Evolutionary conservation across 2,797 vertebrate species (phyloP), one percentile per base, ranked within the genome.

Genomic region (Alectoris magna): DNA sequence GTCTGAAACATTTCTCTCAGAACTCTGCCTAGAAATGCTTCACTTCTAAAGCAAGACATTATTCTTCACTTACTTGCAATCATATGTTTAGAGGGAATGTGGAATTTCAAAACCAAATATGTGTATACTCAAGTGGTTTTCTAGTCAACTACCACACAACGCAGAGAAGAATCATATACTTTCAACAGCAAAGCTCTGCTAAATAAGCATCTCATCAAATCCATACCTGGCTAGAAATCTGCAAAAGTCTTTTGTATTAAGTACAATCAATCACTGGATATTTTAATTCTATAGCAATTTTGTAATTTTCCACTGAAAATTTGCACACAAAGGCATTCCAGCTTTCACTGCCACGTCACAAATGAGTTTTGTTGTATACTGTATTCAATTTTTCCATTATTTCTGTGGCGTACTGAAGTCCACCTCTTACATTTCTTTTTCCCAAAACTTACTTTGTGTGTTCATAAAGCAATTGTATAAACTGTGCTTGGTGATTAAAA

Each of bases 51-150:
- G 53, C 43, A 59, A 44, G 26, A 59, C 51, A n/a, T 43, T 22
- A 8, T 5, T 27, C 48, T 26, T 24, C 13, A 16, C 18, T 23
- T 31, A 31, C 16, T 34, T 53, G 62, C 53, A 60, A 29, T 6
- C 7, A 13, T 27, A 27, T 23, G 41, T 4, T 43, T 67, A 46
- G 17, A 41, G 49, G 31, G 39, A 95, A 46, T 17, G 13, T 6
- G 24, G 58, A 72, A 73, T 73, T 62, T 64, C 71, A 84, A 13
- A 63, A 79, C 13, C 62, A 56, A 76, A 63, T 31, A 38, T 12
- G 2, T 6, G 1, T 0, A 14, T 0, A 2, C 10, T 67, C 5
- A 39, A 34, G 18, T 23, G 17, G 8, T 24, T 82, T 86, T 29
- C 70, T 8, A 59, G 38, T 21, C 68, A 22, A 16, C 63, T 55